Base-by-base conservation (phyloP, 2,888 invertebrate genomes). In the Dorcus hopei region DNA sequence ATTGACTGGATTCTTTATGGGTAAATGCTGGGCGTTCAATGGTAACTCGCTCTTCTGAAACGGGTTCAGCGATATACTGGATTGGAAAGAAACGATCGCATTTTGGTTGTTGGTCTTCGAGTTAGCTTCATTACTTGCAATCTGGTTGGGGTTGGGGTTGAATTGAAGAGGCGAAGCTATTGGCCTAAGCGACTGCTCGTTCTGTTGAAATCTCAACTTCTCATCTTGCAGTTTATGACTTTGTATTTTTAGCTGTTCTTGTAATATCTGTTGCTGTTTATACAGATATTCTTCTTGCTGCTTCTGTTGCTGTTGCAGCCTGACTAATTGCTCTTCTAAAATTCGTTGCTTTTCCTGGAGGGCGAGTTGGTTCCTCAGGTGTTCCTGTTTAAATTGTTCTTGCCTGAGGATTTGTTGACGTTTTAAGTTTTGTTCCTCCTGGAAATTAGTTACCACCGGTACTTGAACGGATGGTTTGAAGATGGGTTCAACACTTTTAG, bases 401-500 rank as follows among this genome's bases (percentile, higher is more conserved):
- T 59, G 57, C 57, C 60, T 59, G 7, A 57, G 54, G 33, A 23
- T 58, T 33, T 52, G 59, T 54, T 64, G 60, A 45, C 65, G 62
- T n/a, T 66, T 61, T 52, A 65, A 66, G 53, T 68, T 62, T 26
- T 63, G 59, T 19, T 66, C 65, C 53, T 70, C 59, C 42, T 62
- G 56, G 11, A 61, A 62, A 50, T 64, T 64, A 55, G 60, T 43
- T 49, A 57, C 57, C 45, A 63, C 42, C 33, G 64, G 63, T 49
- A 54, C 64, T 58, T 77, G 72, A 14, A 72, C 74, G 16, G 70
- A 68, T 63, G 82, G 81, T 70, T 85, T 85, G 70, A 83, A 86
- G 68, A 91, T 83, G 0, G 92, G 90, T 52, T 90, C 87, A 0
- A 92, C 89, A 74, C 87, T 89, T 67, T 89, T 88, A 0, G 93